A percentile compares a stretch with the other conserved stretches of the same genome.
Evolutionary conservation across 2,797 vertebrate species (phyloP).

Genomic region (Clarias pachynema): DNA sequence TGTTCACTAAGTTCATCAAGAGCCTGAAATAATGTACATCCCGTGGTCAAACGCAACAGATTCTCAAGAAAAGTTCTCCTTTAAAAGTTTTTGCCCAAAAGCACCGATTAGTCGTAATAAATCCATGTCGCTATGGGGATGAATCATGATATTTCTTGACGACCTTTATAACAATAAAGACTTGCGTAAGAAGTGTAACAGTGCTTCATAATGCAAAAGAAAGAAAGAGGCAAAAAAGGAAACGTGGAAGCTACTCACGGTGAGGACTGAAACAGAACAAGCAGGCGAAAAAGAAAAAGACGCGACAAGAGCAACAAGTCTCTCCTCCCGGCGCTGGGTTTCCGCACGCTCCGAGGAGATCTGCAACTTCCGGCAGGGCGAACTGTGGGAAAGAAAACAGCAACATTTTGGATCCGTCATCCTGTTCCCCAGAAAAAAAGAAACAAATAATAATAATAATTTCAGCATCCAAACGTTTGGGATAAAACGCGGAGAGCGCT

Average conservation of each 20-base stretch:
- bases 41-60: constrained; percentile 14
- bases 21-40: neutral
- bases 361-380: constrained; percentile 85
- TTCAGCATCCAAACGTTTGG: constrained; percentile 51
- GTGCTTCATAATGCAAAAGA: neutral
- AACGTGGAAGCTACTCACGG: constrained; percentile 72
- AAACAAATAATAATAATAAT: constrained; percentile 56
- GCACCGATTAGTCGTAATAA: neutral
- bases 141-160: neutral
- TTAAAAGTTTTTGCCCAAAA: neutral
- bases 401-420: constrained; percentile 85
- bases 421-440: constrained; percentile 65
- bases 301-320: constrained; percentile 87
- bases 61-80: neutral
- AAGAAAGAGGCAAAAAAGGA: neutral
- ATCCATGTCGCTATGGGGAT: neutral
- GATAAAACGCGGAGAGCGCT: constrained; percentile 49
- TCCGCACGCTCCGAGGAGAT: constrained; percentile 87
- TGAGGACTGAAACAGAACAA: constrained; percentile 65
- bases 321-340: constrained; percentile 77
- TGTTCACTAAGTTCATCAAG: neutral
- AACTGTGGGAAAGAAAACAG: constrained; percentile 84
- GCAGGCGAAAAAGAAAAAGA: constrained; percentile 56
- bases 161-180: neutral
- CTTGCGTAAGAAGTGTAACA: constrained; percentile 36